A percentile compares a stretch with the other conserved stretches of the same genome.
Evolutionary conservation across 2,888 invertebrate genomes (phyloP).

Genomic region (Drosophila buzzatii): DNA sequence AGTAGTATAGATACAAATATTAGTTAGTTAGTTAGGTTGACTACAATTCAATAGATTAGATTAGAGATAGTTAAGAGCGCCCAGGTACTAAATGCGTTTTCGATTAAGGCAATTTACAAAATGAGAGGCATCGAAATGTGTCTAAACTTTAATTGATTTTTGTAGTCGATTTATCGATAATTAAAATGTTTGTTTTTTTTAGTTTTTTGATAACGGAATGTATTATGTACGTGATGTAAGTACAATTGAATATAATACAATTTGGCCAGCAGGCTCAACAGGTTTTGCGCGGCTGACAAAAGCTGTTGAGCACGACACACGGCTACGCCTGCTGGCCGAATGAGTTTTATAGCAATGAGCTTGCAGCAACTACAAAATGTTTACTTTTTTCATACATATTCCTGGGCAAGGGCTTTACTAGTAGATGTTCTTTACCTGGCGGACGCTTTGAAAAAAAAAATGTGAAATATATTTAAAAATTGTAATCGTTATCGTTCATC

Average conservation of each 20-base stretch:
- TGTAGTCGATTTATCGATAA: conserved; percentile 20
- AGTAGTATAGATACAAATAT: conserved; percentile 28
- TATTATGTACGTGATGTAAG: conserved; percentile 40
- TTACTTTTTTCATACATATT: conserved; percentile 32
- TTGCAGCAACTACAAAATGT: conserved; percentile 49
- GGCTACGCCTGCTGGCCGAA: conserved; percentile 16
- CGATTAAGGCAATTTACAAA: conserved; percentile 54
- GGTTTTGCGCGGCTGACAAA: conserved; percentile 37
- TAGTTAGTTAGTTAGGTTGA: conserved; percentile 26
- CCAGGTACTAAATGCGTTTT: conserved; percentile 56
- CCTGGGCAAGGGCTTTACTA: conserved; percentile 26
- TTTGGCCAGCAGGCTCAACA: conserved; percentile 41
- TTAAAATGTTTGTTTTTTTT: conserved; percentile 8
- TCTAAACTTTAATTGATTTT: conserved; percentile 19
- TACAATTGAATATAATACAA: conserved; percentile 40
- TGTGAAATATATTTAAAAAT: conserved; percentile 23
- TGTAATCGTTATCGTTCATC: conserved; percentile 37
- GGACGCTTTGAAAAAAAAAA: conserved; percentile 39
- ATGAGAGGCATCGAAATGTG: conserved; percentile 44
- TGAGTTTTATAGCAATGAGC: conserved; percentile 60
- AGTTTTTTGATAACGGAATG: conserved; percentile 12
- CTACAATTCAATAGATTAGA: conserved; percentile 41
- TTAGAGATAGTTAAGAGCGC: conserved; percentile 36
- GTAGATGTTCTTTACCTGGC: conserved; percentile 45
- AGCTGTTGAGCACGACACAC: conserved; percentile 31